A percentile compares a stretch with the other conserved stretches of the same genome.
phyloP scores from a whole-genome alignment of 2,888 invertebrate genomes.

The Saturnia pavonia region DNA sequence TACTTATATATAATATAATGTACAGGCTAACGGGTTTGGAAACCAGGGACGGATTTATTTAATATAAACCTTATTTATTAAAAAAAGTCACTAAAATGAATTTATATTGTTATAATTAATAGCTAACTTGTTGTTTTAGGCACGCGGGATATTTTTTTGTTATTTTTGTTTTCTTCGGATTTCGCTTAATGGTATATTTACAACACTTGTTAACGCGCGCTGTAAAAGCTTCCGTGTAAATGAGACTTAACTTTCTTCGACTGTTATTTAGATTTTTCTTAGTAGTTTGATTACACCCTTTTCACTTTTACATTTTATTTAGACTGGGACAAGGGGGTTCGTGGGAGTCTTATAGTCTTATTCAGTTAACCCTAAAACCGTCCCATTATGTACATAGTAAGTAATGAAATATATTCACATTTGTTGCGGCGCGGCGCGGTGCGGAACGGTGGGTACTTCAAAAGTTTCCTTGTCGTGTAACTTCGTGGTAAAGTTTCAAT shows the following conservation, averaged over 20 bases:
- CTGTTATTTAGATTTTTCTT: not conserved
- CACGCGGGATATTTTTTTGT: too few species aligned
- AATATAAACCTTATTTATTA: too few species aligned
- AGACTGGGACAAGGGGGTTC: not conserved
- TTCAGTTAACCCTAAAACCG: not conserved
- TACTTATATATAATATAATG: not conserved
- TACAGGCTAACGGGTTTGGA: not conserved
- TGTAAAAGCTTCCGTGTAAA: too few species aligned
- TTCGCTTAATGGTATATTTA: too few species aligned
- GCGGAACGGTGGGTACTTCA: slow-evolving; percentile 9
- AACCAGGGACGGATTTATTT: not conserved
- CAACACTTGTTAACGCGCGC: too few species aligned
- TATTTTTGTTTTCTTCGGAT: too few species aligned
- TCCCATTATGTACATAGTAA: not conserved
- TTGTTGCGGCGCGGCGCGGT: not conserved
- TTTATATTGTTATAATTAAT: too few species aligned
- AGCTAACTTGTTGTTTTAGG: too few species aligned
- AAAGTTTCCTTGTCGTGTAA: slow-evolving; percentile 10
- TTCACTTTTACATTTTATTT: not conserved
- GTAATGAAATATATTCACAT: slow-evolving; percentile 14
- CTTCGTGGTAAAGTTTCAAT: slow-evolving; percentile 10
- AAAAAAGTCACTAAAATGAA: too few species aligned
- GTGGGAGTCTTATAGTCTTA: not conserved
- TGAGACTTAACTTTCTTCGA: too few species aligned
- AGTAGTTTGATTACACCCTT: not conserved